Evolutionary conservation across 1,140 invertebrate species (phyloP).

Genomic region (Armadillidium nasatum): DNA sequence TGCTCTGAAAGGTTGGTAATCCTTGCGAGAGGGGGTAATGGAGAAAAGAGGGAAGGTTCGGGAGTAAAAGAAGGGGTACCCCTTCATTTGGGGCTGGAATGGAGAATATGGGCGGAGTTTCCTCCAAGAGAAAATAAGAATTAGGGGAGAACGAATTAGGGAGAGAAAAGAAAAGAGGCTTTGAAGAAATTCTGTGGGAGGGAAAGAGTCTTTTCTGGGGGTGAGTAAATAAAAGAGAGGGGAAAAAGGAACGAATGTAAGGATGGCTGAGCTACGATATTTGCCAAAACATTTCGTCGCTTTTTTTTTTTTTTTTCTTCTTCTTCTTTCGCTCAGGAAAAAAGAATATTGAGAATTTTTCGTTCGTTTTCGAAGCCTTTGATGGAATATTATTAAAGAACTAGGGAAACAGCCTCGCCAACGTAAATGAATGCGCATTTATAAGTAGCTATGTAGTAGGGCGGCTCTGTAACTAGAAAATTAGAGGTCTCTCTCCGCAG

Average conservation of each 20-base stretch:
- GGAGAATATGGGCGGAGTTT: conserved; percentile 4
- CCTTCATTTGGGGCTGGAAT: conserved; percentile 1
- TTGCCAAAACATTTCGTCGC: conserved; percentile 3
- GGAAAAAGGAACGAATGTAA: neutral
- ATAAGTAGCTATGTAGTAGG: neutral
- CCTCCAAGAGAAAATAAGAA: neutral
- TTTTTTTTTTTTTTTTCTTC: neutral
- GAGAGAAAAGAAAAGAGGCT: conserved; percentile 9
- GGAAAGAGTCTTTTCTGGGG: neutral
- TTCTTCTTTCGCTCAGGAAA: neutral
- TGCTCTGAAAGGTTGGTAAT: neutral
- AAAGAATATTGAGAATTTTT: neutral
- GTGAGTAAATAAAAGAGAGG: neutral
- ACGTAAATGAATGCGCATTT: conserved; percentile 6
- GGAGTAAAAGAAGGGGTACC: neutral
- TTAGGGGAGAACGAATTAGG: neutral
- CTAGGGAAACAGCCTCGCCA: neutral
- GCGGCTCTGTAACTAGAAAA: neutral
- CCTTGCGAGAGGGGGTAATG: neutral
- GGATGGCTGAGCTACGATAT: conserved; percentile 2
- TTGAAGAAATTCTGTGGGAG: conserved; percentile 11
- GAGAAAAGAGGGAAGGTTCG: neutral
- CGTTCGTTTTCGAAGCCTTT: neutral
- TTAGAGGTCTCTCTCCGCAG: neutral
- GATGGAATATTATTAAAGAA: conserved; percentile 8